Conservation (phyloP, 2,888 invertebrate species). For the Thecocarcelia acutangulata region DNA sequence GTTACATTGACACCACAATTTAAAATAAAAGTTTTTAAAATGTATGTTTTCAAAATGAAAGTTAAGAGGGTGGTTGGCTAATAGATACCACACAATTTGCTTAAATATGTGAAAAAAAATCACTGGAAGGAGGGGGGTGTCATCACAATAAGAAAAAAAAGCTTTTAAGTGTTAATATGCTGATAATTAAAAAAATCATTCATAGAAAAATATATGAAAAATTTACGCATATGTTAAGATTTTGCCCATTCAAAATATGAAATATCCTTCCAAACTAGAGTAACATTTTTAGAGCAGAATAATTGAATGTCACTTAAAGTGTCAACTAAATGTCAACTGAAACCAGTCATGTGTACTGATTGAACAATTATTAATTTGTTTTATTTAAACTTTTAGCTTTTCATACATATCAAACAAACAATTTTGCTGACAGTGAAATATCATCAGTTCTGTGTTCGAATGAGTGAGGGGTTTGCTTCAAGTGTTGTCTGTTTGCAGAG, state of each 20-base stretch:
- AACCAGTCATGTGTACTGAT: slow-evolving; percentile 54
- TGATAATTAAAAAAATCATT: slow-evolving; percentile 57
- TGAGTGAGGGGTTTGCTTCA: slow-evolving; percentile 28
- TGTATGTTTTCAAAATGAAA: slow-evolving; percentile 18
- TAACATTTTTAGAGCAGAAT: slow-evolving; percentile 1
- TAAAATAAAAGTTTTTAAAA: slow-evolving; percentile 17
- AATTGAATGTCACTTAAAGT: slow-evolving; percentile 58
- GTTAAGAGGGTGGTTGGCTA: slow-evolving; percentile 58
- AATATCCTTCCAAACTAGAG: not conserved
- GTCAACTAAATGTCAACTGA: slow-evolving; percentile 63
- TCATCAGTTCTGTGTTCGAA: slow-evolving; percentile 1
- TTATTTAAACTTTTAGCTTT: slow-evolving; percentile 54
- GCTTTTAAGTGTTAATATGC: slow-evolving; percentile 62
- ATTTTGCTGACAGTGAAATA: slow-evolving; percentile 32
- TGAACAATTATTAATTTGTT: slow-evolving; percentile 44
- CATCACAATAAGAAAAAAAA: slow-evolving; percentile 27
- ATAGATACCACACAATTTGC: slow-evolving; percentile 50
- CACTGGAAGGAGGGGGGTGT: slow-evolving; percentile 55
- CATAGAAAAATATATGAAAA: slow-evolving; percentile 45
- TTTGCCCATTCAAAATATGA: not conserved
- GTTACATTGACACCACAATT: slow-evolving; percentile 56
- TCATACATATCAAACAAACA: slow-evolving; percentile 30
- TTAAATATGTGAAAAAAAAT: slow-evolving; percentile 52
- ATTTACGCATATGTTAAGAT: slow-evolving; percentile 63
- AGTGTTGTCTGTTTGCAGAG: not conserved